Evolutionary conservation across 2,797 vertebrate genomes (phyloP), one percentile per base, ranked within the genome.

Genomic region (Coracias cyanogaster): DNA sequence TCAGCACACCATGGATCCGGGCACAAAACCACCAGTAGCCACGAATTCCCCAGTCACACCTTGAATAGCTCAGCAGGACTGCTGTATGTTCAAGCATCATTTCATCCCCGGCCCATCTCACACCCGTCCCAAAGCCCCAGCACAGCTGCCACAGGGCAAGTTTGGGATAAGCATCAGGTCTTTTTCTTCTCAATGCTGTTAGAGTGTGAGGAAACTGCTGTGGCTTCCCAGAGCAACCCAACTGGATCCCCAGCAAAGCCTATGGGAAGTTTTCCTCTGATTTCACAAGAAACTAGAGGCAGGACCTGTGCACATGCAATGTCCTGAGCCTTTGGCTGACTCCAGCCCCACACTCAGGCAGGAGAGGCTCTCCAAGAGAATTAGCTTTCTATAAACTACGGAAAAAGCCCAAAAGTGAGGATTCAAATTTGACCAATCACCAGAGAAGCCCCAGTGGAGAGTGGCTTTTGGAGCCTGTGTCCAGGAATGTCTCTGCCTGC

Each of bases 381-480:
- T 20, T 12, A 33, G 2, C 8, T 4, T 93, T 64, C 82, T 39
- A 41, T 10, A 83, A 3, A 51, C 35, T 35, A 35, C 19, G 15
- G 33, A 25, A 88, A 76, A 15, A 65, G 37, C 37, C 54, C 41
- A 54, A 57, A 69, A 66, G 7, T 8, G 25, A 17, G 35, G 24
- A 58, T 66, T 79, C 26, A 4, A 10, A 2, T 24, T 25, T 1
- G 2, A 3, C 6, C 2, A 0, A 33, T 10, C 19, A 4, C 35
- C 45, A 51, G 70, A 71, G 33, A 19, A 54, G 46, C 28, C n/a
- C n/a, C 31, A 54, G 46, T 12, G 43, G 20, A 41, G 16, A 70
- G 21, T 3, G 2, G 51, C 6, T 52, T 43, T 22, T 0, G 0
- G 5, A 81, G 35, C 39, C 39, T 3, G 0, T 22, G 17, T 18